Percentiles rank a stretch among this genome's conserved stretches.
phyloP scores from a whole-genome alignment of 2,888 invertebrate species.

The Calliopum simillimum region DNA sequence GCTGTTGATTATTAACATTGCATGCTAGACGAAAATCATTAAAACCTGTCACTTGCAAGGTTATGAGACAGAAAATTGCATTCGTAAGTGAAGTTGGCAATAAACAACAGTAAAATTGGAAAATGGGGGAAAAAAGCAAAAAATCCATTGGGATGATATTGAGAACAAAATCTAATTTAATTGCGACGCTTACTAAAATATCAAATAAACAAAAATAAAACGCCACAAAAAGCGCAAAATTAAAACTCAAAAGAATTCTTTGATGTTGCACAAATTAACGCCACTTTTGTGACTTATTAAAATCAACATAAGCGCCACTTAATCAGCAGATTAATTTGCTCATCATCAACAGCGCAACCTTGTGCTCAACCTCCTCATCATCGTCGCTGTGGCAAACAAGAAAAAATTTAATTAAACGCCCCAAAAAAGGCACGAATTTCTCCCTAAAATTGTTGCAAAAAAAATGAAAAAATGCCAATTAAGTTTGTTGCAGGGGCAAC shows the following conservation, averaged over 20 bases:
- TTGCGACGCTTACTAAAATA: not conserved
- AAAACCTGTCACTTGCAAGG: not conserved
- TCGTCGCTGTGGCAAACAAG: not conserved
- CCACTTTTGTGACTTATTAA: slow-evolving; percentile 30
- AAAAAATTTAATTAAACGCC: slow-evolving; percentile 31
- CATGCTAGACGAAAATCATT: slow-evolving; percentile 26
- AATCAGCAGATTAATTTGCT: slow-evolving; percentile 29
- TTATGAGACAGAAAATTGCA: slow-evolving; percentile 33
- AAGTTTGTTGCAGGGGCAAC: slow-evolving; percentile 13
- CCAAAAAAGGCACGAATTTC: slow-evolving; percentile 8
- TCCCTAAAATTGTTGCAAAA: slow-evolving; percentile 3
- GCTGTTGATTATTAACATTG: slow-evolving; percentile 9
- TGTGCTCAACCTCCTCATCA: not conserved
- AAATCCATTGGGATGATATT: too few relatives aligned
- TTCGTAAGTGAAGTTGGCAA: not conserved
- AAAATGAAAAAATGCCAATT: not conserved
- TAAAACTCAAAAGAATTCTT: slow-evolving; percentile 11
- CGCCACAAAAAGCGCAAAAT: not conserved
- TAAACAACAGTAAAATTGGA: not conserved
- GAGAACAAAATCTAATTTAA: not conserved
- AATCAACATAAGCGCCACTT: slow-evolving; percentile 35
- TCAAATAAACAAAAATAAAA: not conserved
- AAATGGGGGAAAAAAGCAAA: too few relatives aligned
- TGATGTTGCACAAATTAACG: slow-evolving; percentile 22
- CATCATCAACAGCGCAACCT: slow-evolving; percentile 4